Evolutionary conservation across 2,888 invertebrate genomes (phyloP).

Genomic region (Epinotia bilunana): DNA sequence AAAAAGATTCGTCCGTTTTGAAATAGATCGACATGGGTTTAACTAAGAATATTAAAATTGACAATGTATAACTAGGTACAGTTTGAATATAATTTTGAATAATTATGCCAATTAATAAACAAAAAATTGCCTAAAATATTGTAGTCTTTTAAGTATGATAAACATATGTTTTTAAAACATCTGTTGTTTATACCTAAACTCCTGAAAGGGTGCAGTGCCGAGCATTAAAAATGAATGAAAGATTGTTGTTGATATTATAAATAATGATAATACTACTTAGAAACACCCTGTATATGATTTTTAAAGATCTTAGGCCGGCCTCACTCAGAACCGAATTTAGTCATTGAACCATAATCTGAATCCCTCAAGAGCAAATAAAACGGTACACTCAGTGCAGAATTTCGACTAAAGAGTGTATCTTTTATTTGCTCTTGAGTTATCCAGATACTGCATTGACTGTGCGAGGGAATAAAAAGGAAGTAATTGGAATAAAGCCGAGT

Average conservation of each 20-base stretch:
- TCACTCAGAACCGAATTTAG: no score
- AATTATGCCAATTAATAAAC: slow-evolving; percentile 8
- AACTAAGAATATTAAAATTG: neutral
- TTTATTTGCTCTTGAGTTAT: no score
- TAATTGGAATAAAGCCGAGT: no score
- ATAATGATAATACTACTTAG: neutral
- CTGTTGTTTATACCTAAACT: neutral
- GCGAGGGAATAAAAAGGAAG: no score
- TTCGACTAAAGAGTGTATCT: no score
- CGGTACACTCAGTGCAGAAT: no score
- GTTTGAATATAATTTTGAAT: slow-evolving; percentile 27
- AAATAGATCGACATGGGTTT: neutral
- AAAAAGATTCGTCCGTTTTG: neutral
- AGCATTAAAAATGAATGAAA: slow-evolving; percentile 17
- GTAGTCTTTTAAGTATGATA: neutral
- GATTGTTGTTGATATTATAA: neutral
- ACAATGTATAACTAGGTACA: neutral
- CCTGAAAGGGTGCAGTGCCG: slow-evolving; percentile 30
- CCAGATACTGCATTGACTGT: no score
- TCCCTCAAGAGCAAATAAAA: no score
- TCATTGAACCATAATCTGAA: no score
- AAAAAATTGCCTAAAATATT: neutral
- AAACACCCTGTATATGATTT: neutral
- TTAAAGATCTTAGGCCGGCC: neutral
- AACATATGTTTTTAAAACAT: neutral